A percentile compares a stretch with the other conserved stretches of the same genome.
Evolutionary conservation across 2,888 invertebrate species (phyloP).

Genomic region (Busseola fusca): DNA sequence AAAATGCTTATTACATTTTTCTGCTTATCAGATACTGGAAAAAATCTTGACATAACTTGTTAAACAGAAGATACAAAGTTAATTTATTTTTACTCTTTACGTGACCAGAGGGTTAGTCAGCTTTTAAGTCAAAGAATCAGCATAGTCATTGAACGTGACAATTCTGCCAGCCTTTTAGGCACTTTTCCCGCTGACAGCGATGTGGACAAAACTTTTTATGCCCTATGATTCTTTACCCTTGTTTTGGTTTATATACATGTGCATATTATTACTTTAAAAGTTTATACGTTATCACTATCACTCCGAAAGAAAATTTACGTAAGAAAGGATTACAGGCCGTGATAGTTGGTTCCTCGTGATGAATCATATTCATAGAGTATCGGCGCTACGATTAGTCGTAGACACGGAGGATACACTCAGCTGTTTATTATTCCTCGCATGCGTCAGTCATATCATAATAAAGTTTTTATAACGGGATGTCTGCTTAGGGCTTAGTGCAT

Average conservation of each 20-base stretch:
- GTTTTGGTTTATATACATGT: not conserved
- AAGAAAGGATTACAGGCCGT: not conserved
- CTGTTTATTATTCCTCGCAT: conserved; percentile 28
- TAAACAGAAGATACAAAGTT: not conserved
- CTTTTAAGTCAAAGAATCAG: not conserved
- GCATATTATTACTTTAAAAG: not conserved
- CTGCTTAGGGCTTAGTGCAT: conserved; percentile 5
- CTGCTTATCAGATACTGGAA: not conserved
- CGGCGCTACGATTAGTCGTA: conserved; percentile 17
- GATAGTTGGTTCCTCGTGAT: conserved; percentile 24
- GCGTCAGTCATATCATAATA: conserved; percentile 18
- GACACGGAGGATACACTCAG: conserved; percentile 21
- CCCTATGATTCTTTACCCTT: not conserved
- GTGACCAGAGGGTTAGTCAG: not conserved
- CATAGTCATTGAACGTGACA: not conserved
- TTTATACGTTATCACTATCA: not conserved
- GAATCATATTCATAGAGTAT: conserved; percentile 33
- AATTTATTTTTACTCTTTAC: not conserved
- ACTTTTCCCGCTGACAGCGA: not conserved
- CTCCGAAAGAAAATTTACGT: not conserved
- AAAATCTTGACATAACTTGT: not conserved
- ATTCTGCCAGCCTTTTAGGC: not conserved
- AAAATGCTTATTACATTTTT: not conserved
- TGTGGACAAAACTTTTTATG: not conserved
- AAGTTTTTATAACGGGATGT: conserved; percentile 28